A percentile compares a stretch with the other conserved stretches of the same genome.
These are phyloP conservation scores for Aphelenchoides fujianensis DNA, from an alignment of 1,140 invertebrate genomes.

Conservation along the genomic window DNA sequence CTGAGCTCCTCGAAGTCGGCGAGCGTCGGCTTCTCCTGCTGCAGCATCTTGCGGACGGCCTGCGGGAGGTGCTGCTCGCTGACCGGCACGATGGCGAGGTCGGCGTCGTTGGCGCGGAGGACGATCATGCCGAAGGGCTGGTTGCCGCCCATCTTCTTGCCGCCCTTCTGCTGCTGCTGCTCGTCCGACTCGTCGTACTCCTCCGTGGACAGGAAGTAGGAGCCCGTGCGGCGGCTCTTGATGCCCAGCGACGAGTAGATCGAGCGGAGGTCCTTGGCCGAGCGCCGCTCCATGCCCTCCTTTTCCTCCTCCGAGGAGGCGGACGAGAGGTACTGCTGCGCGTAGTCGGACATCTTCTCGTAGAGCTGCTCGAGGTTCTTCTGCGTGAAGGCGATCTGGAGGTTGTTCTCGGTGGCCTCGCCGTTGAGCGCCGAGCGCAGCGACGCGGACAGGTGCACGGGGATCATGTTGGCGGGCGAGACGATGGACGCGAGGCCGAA, in stretches of 20 bases:
- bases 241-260: conserved; percentile 23
- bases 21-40: conserved; percentile 35
- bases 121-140: conserved; percentile 44
- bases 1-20: conserved; percentile 11
- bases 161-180: conserved; percentile 20
- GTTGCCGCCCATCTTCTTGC: not conserved
- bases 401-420: conserved; percentile 26
- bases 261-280: conserved; percentile 14
- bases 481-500: conserved; percentile 33
- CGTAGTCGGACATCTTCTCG: conserved; percentile 30
- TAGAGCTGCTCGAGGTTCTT: conserved; percentile 41
- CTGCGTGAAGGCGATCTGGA: conserved; percentile 31
- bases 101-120: conserved; percentile 38
- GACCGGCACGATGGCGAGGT: conserved; percentile 36
- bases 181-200: not conserved
- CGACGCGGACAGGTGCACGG: conserved; percentile 28
- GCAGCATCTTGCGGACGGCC: conserved; percentile 20
- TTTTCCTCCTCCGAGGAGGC: conserved; percentile 16
- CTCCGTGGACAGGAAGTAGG: conserved; percentile 15
- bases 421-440: conserved; percentile 39
- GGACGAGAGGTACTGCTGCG: not conserved
- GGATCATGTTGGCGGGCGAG: conserved; percentile 33
- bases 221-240: conserved; percentile 31
- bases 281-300: not conserved
- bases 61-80: conserved; percentile 27